Evolutionary conservation across 2,888 invertebrate species (phyloP), one percentile per base, ranked within the genome.

Genomic region (Agriotes lineatus): DNA sequence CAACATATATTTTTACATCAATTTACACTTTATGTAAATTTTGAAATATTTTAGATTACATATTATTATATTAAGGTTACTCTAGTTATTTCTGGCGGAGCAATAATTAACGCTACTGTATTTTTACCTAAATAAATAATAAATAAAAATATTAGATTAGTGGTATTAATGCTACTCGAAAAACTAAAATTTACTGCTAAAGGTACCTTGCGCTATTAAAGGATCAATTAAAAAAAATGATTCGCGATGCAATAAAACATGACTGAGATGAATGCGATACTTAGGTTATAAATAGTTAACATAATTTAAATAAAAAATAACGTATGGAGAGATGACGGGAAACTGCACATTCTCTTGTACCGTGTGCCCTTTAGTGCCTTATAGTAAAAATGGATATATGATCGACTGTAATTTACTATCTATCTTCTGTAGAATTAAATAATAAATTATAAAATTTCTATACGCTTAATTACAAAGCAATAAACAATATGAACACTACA

Each of bases 381-480:
- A 62, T 67, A 25, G 3, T 25, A 25, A n/a, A n/a, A n/a, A n/a
- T n/a, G 44, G 42, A 60, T 61, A 67, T 22, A 60, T 67, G 48
- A 66, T 42, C 54, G 54, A 67, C 22, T 54, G 16, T 67, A 44
- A 61, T 39, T 57, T 54, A 54, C 30, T 25, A 45, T 19, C 54
- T 54, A 54, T n/a, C 19, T 12, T 4, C 18, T 25, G 37, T 54
- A 54, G 18, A 54, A n/a, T n/a, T n/a, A n/a, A n/a, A 50, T 50
- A 50, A 50, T 58, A 68, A 66, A 66, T 66, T 60, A 60, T 58
- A 64, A 45, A 64, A 54, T 57, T 69, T 61, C 22, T 62, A 59
- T 45, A 64, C 65, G 64, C 62, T 61, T 70, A 66, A 57, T 70
- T 70, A 70, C 69, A 70, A 66, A 70, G 65, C 69, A 63, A 33